Evolutionary conservation across 2,888 invertebrate species (phyloP).

Genomic region (Caenorhabditis angaria): DNA sequence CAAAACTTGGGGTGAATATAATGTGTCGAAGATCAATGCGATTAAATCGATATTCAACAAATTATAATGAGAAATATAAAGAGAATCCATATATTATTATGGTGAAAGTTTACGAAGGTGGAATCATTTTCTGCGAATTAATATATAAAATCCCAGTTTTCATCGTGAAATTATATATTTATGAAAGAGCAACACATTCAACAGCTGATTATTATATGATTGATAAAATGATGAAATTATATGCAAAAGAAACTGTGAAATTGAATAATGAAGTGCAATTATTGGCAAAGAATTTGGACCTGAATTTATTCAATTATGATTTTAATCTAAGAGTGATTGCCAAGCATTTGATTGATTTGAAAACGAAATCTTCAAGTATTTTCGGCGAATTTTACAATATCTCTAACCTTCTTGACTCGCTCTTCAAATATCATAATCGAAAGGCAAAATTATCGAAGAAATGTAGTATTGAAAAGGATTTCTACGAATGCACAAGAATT

Average conservation of each 20-base stretch:
- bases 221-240: conserved; percentile 29
- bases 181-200: conserved; percentile 26
- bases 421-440: not conserved
- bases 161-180: conserved; percentile 29
- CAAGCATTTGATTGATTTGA: not conserved
- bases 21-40: conserved; percentile 19
- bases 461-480: not conserved
- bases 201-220: conserved; percentile 38
- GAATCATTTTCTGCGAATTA: conserved; percentile 28
- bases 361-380: not conserved
- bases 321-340: not conserved
- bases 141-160: conserved; percentile 28
- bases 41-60: conserved; percentile 32
- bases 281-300: conserved; percentile 12
- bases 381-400: not conserved
- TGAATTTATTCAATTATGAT: conserved; percentile 4
- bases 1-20: conserved; percentile 16
- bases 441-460: not conserved
- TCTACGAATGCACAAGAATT: not conserved
- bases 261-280: conserved; percentile 19
- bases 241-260: conserved; percentile 22
- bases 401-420: not conserved
- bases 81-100: conserved; percentile 35
- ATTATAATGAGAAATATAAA: not conserved
- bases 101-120: conserved; percentile 29